Evolutionary conservation across 2,113 vertebrate genomes (phyloP), one percentile per base, ranked within the genome.

Genomic region (Synodontis membranacea): DNA sequence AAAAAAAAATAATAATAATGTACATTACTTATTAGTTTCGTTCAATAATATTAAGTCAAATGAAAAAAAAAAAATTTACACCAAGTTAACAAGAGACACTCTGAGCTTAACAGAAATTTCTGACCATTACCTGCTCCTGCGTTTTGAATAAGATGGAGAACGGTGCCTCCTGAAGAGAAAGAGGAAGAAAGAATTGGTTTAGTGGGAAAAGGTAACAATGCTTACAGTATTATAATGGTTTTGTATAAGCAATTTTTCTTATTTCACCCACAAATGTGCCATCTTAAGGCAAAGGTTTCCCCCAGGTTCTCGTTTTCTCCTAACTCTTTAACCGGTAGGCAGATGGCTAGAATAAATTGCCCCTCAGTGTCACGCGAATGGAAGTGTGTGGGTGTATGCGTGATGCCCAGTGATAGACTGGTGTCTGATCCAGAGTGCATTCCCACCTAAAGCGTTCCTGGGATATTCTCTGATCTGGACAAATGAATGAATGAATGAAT

Each of bases 141-240:
- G 94, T 75, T 94, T 95, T 62, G 94, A 91, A 62, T 95, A 95
- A 23, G 95, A 96, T 0, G 95, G 93, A 81, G 95, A 95, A 79
- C 93, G 88, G 58, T 94, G 93, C 19, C 93, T 92, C 88, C 94
- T 93, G n/a, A 90, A 52, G 58, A 7, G 25, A 48, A 28, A 68
- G 34, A 86, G 15, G 62, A 39, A 50, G n/a, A 84, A 17, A 76
- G n/a, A 4, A 1, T 31, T 5, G 25, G 17, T 56, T 83, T 37
- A 89, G 46, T 19, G 1, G 15, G 23, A n/a, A n/a, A 37, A 14
- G 39, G 12, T 44, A 11, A 46, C 44, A 0, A n/a, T 21, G 34
- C 48, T 56, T 50, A 79, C 34, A 79, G 74, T n/a, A 48, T n/a
- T 48, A 74, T 48, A 23, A 1, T 34, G 2, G 5, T 50, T n/a